Percentiles rank a stretch among this genome's conserved stretches.
Evolutionary conservation across 2,113 vertebrate species (phyloP).

Genomic region (Eurypyga helias): DNA sequence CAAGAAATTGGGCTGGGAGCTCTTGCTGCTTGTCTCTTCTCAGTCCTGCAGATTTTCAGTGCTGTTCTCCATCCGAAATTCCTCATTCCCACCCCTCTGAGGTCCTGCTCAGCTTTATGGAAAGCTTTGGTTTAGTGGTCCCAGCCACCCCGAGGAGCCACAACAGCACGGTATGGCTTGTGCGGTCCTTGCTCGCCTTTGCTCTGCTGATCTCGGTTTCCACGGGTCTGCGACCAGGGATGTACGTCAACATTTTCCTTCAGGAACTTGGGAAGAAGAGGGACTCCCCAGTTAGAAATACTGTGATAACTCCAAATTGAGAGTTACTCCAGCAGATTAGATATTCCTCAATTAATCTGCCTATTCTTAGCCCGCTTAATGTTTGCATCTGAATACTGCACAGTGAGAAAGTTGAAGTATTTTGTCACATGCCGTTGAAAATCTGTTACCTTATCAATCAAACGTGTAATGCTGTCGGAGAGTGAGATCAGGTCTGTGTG

Average conservation of each 20-base stretch:
- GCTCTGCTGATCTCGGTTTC: neutral
- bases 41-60: neutral
- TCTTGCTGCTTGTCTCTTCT: neutral
- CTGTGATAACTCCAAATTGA: neutral
- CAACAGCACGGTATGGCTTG: rapidly evolving
- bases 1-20: neutral
- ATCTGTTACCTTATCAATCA: conserved; percentile 69
- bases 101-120: neutral
- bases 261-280: neutral
- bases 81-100: neutral
- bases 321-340: neutral
- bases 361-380: conserved; percentile 10
- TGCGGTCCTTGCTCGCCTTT: neutral
- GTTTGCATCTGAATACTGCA: conserved; percentile 1
- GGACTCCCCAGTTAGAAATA: neutral
- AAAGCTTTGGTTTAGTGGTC: neutral
- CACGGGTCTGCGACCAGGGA: neutral
- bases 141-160: neutral
- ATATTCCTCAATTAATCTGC: conserved; percentile 10
- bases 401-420: conserved; percentile 38
- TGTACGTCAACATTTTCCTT: neutral
- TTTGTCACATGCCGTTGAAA: conserved; percentile 63
- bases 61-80: neutral
- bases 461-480: conserved; percentile 42
- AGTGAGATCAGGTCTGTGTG: conserved; percentile 25